phyloP scores from a whole-genome alignment of 2,113 vertebrate genomes.

The Pseudorectes ferrugineus region DNA sequence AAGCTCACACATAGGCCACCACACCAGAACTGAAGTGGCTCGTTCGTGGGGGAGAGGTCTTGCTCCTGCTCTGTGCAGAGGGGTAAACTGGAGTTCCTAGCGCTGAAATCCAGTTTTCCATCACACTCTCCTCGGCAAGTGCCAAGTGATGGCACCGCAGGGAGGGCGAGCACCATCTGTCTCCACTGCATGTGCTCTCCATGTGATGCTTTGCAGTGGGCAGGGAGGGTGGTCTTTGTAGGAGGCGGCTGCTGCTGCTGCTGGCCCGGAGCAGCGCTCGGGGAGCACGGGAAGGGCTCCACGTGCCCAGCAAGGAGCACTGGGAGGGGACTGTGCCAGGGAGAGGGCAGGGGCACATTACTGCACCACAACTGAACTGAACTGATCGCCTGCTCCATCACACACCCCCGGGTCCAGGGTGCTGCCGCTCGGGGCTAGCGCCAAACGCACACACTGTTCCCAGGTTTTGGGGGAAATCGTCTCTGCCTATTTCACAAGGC shows the following conservation, averaged over 20 bases:
- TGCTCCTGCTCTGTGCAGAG: background rate
- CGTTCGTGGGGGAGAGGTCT: background rate
- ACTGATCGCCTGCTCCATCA: background rate
- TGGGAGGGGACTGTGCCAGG: background rate
- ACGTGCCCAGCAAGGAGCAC: fast-evolving
- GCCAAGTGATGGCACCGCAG: background rate
- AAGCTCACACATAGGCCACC: background rate
- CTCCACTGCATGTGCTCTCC: background rate
- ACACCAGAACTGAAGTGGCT: background rate
- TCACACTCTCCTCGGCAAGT: background rate
- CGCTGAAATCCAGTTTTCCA: background rate
- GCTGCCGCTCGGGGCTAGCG: background rate
- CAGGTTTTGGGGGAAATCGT: background rate
- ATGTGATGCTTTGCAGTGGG: background rate
- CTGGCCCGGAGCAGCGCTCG: background rate
- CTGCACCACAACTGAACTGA: background rate
- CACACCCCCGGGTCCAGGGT: fast-evolving
- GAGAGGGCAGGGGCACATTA: background rate
- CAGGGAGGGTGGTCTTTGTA: background rate
- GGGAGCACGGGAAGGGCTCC: background rate
- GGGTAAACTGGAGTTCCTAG: background rate
- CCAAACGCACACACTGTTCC: background rate
- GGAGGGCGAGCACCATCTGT: background rate
- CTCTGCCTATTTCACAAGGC: background rate
- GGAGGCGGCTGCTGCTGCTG: background rate